Evolutionary conservation across 2,113 vertebrate species (phyloP).

Genomic region (Aegotheles bennettii): DNA sequence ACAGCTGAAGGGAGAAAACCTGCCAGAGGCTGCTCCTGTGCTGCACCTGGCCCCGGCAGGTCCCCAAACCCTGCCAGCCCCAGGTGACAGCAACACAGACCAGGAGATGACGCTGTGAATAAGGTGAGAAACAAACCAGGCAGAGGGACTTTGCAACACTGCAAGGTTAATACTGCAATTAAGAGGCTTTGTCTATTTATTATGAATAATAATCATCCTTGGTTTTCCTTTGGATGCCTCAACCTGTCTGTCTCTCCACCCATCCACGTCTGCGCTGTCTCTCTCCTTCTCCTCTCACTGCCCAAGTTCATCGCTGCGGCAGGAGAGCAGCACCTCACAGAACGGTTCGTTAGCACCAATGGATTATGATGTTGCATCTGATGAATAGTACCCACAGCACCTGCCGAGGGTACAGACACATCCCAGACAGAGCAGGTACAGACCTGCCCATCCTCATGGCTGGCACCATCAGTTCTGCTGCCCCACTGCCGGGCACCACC

Average conservation of each 20-base stretch:
- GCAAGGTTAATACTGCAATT: neutral
- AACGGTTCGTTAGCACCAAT: neutral
- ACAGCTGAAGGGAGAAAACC: neutral
- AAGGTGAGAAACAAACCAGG: fast-evolving
- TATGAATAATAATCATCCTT: neutral
- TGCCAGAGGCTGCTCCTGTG: neutral
- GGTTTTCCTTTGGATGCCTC: neutral
- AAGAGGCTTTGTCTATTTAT: neutral
- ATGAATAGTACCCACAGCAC: neutral
- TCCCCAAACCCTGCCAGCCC: neutral
- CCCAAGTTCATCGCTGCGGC: neutral
- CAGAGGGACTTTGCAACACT: neutral
- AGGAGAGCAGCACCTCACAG: neutral
- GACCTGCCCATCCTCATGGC: neutral
- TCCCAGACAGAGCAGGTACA: neutral
- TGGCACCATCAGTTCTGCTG: fast-evolving
- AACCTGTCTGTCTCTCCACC: neutral
- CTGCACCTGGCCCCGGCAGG: neutral
- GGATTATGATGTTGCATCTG: neutral
- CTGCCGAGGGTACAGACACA: neutral
- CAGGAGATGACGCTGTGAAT: neutral
- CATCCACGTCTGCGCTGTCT: fast-evolving
- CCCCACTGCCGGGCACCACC: neutral
- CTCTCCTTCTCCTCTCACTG: neutral
- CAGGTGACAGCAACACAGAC: fast-evolving